Evolutionary conservation across 2,113 vertebrate genomes (phyloP), one percentile per base, ranked within the genome.

Genomic region (Callionymus lyra): DNA sequence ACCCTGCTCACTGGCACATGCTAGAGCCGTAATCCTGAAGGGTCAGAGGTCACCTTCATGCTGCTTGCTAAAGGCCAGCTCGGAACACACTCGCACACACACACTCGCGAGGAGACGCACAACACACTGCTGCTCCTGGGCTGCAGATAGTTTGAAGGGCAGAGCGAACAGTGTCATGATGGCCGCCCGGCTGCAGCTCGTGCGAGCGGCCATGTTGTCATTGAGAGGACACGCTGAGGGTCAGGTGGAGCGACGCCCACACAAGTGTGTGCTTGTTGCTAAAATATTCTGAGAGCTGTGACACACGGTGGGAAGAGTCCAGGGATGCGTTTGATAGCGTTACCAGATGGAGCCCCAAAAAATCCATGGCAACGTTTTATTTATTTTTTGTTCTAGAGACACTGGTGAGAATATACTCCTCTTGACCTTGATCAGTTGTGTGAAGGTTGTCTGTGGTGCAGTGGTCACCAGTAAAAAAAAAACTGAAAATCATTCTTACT

Each of bases 1-100:
- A 64, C 69, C 70, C 68, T 81, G 78, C 76, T 79, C 83, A 77
- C 62, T 68, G 74, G 79, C 79, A 80, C 77, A 76, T 80, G 74
- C 63, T 65, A 53, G 61, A 72, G 50, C 54, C 54, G 55, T 81
- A 83, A 82, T 85, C 79, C 59, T 64, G 65, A 52, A 51, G 65
- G 79, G 78, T 85, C 80, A 81, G 64, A 81, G 84, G 75, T 85
- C 63, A 63, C 52, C 53, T 56, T 76, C 70, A 74, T 68, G 76
- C 68, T 65, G 66, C 61, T 70, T 54, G 54, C 53, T 50, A 76
- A 77, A 75, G 69, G 75, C 79, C 80, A 84, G 80, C 82, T 84
- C 77, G 77, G 76, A 74, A 56, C 39, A 41, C 41, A 41, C 31
- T 6, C 44, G 21, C 19, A 35, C 31, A 31, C 32, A 54, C 50